A percentile compares a stretch with the other conserved stretches of the same genome.
Evolutionary conservation across 2,797 vertebrate genomes (phyloP).

Genomic region (Rhinatrema bivittatum): DNA sequence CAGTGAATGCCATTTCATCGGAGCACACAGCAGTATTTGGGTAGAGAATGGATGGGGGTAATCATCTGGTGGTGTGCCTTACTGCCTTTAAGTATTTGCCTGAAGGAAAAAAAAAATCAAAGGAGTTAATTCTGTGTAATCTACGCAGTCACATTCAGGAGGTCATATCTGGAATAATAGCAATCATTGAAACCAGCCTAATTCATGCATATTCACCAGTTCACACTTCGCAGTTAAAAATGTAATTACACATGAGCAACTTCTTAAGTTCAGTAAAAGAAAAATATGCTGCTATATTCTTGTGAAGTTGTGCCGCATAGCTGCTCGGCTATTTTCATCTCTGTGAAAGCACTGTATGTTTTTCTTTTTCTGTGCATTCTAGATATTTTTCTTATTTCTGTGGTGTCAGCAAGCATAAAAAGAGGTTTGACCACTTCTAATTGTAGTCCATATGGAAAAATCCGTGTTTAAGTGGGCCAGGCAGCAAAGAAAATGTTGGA

Average conservation of each 20-base stretch:
- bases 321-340: slow-evolving; percentile 17
- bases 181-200: no score
- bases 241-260: no score
- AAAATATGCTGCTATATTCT: background rate
- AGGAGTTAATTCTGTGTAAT: background rate
- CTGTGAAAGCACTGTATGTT: slow-evolving; percentile 24
- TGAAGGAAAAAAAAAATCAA: background rate
- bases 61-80: no score
- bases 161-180: background rate
- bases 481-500: slow-evolving; percentile 56
- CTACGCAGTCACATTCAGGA: background rate
- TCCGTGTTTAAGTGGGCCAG: slow-evolving; percentile 27
- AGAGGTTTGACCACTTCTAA: slow-evolving; percentile 37
- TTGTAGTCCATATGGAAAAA: slow-evolving; percentile 24
- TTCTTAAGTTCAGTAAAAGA: slow-evolving; percentile 6
- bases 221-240: background rate
- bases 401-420: slow-evolving; percentile 31
- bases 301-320: slow-evolving; percentile 18
- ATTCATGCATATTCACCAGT: background rate
- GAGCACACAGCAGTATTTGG: no score
- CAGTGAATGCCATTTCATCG: no score
- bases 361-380: slow-evolving; percentile 16
- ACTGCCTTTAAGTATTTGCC: no score
- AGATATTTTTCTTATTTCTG: slow-evolving; percentile 9
- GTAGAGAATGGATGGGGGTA: no score